Evolutionary conservation across 2,888 invertebrate species (phyloP), one percentile per base, ranked within the genome.

Genomic region (Tenthredo distinguenda): DNA sequence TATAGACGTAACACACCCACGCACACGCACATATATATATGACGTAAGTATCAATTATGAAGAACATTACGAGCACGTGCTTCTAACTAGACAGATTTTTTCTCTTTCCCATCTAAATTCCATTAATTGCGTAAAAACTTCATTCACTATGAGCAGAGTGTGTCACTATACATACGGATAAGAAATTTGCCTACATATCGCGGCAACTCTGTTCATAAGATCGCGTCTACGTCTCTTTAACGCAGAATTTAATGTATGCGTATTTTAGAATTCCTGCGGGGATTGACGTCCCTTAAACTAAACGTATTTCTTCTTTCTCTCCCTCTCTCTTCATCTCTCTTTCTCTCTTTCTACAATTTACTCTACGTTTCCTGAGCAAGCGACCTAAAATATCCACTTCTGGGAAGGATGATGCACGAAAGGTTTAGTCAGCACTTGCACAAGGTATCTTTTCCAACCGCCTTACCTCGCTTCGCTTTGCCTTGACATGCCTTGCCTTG

Each of bases 371-470:
- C 77, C 50, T 77, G 77, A 77, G 77, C 50, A 55, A 77, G 81
- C 34, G 37, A 81, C 62, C 50, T 65, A 43, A 81, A 81, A 81
- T 83, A 83, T 83, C 37, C 68, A 43, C 37, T 83, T 83, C 65
- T 47, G 43, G 55, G 65, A 68, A 83, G 68, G 83, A 83, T 68
- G 83, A 83, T 83, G 68, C 83, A 68, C 47, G 83, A 83, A 81
- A 83, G 65, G 83, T 83, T 83, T 83, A 58, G 68, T 83, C 83
- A 65, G 83, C 81, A 62, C 81, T 81, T 81, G 81, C 62, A 62
- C 81, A 81, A 77, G 77, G 50, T 77, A 50, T 77, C 50, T 31
- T 77, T 34, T 77, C 31, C 68, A 68, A 77, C 26, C 47, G 15
- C 18, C 43, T 74, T 71, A 71, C 34, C 26, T 34, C 34, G 21